A percentile compares a stretch with the other conserved stretches of the same genome.
These are phyloP conservation scores for Aphyosemion australe DNA, from an alignment of 2,113 vertebrate species.

Conservation along the genomic window DNA sequence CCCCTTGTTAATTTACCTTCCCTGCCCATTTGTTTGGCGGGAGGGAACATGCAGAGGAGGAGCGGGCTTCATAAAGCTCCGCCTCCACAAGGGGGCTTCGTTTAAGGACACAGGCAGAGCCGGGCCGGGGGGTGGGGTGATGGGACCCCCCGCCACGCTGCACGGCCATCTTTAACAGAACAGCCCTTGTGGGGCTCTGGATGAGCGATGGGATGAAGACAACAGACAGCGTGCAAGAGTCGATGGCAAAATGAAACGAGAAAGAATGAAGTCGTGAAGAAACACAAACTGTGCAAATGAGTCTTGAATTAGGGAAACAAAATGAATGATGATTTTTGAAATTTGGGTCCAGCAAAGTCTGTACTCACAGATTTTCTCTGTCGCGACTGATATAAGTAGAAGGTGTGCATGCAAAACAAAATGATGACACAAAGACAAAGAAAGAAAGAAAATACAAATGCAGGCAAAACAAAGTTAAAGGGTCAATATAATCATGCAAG, in stretches of 20 bases:
- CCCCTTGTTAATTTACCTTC: conserved; percentile 81
- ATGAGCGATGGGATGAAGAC: conserved; percentile 63
- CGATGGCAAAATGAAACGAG: conserved; percentile 37
- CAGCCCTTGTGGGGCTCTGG: conserved; percentile 84
- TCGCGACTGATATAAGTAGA: conserved; percentile 33
- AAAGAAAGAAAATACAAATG: conserved; percentile 4
- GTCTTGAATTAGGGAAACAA: no score
- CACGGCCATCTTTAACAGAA: conserved; percentile 86
- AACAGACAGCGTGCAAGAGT: conserved; percentile 56
- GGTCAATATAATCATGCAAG: not conserved
- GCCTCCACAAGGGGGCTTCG: conserved; percentile 78
- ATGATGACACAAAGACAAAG: conserved; percentile 15
- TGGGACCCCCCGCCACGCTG: conserved; percentile 80
- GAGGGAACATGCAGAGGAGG: conserved; percentile 80
- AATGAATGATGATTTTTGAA: not conserved
- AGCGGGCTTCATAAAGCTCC: conserved; percentile 74
- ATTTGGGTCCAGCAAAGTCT: not conserved
- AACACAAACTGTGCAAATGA: no score
- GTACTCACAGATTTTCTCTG: conserved; percentile 69
- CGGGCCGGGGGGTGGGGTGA: conserved; percentile 76
- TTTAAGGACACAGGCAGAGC: conserved; percentile 85
- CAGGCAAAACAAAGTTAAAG: conserved; percentile 16
- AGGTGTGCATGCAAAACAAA: conserved; percentile 60
- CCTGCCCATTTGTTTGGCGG: conserved; percentile 74
- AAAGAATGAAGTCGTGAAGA: conserved; percentile 15